Conservation (phyloP, 2,888 invertebrate genomes). For the Calameuta pallipes region DNA sequence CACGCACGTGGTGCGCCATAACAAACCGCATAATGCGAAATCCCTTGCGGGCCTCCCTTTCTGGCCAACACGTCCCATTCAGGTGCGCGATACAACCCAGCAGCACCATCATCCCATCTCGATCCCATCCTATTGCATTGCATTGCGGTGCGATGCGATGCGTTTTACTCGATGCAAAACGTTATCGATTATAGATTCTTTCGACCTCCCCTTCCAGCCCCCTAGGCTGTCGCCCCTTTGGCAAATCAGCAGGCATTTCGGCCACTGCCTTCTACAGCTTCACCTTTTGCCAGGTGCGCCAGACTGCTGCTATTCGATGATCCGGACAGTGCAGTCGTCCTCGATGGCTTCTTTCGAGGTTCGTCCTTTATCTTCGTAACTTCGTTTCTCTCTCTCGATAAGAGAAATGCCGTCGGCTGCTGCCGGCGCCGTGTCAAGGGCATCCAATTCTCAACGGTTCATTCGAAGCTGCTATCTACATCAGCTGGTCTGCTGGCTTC, state of each 20-base stretch:
- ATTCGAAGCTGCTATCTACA: neutral
- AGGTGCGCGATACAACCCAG: conserved; percentile 25
- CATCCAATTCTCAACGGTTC: neutral
- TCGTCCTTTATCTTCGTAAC: neutral
- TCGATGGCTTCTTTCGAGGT: neutral
- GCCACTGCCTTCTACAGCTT: neutral
- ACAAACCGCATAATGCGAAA: conserved; percentile 42
- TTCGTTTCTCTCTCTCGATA: neutral
- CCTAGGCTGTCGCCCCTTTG: neutral
- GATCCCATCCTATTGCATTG: too few relatives aligned
- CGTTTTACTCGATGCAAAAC: neutral
- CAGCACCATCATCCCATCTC: neutral
- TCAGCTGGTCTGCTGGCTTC: neutral
- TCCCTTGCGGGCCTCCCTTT: conserved; percentile 25
- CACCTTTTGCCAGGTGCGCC: neutral
- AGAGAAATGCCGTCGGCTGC: neutral
- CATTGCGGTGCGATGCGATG: neutral
- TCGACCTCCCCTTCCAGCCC: neutral
- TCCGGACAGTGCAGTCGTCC: neutral
- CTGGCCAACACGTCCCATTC: conserved; percentile 37
- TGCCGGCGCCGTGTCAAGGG: neutral
- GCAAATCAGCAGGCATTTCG: neutral
- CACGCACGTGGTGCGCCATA: conserved; percentile 21
- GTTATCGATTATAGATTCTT: neutral
- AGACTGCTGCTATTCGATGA: neutral